Evolutionary conservation across 2,888 invertebrate genomes (phyloP), one percentile per base, ranked within the genome.

Genomic region (Tridacna gigas): DNA sequence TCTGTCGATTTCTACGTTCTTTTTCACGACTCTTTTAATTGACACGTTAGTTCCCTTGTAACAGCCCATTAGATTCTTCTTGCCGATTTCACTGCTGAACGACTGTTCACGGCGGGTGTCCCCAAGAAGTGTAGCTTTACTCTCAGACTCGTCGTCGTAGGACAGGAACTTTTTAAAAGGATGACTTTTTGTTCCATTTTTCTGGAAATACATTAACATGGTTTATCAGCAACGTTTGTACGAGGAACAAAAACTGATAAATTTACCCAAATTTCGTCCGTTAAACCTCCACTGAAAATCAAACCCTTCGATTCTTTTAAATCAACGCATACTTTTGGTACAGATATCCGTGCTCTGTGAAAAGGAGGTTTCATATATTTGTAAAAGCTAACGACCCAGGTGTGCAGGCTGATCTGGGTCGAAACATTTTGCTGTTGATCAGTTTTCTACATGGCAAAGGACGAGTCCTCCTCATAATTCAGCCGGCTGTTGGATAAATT

Each of bases 1-100:
- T 37, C 94, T 79, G 56, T 91, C 94, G 37, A 95, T 87, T 69
- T 93, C 93, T 63, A 94, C 89, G 74, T 90, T 90, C 79, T 92
- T 91, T 76, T 90, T 92, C 13, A 88, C 86, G 47, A 94, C 84
- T 93, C 98, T 97, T 94, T 98, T 98, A 89, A 99, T 97, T 84
- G 98, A 96, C 56, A 99, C 98, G 89, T 92, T 86, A 4, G 90
- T 91, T 25, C 94, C 94, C 74, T 91, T 93, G 87, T 92, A 94
- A 18, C 93, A 90, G 1, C 93, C 94, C 48, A 93, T 85, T 47
- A 88, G 88, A 63, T 76, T 80, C 9, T 79, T 77, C 47, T 77
- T 79, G 12, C 77, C 78, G 15, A 47, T 75, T n/a, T 82, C 82
- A 66, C 89, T 86, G 60, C 77, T 45, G 18, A 77, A 65, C 9